Base-by-base conservation (phyloP, 2,888 invertebrate genomes). In the Galerucella pusilla region DNA sequence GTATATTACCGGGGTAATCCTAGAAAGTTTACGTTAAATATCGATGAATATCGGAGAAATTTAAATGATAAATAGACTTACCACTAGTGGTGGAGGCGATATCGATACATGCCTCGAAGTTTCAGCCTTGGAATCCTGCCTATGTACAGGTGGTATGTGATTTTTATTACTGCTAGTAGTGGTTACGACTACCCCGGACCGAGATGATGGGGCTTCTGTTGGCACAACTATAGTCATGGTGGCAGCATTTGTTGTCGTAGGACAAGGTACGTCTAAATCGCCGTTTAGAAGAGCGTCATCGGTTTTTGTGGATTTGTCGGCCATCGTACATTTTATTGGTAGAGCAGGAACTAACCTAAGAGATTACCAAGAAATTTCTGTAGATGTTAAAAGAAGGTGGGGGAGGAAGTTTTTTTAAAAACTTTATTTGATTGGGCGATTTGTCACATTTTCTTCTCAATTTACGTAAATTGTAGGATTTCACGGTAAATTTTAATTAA, bases 281-380 rank as follows among this genome's bases (percentile, higher is more conserved):
- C 87, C 87, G 73, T 84, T 82, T 66, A 87, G 80, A 60, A 88
- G 82, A 69, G 83, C 87, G 76, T 88, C 88, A 79, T 88, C 93
- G 89, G 93, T 93, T 90, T 93, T 92, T 84, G 92, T 91, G 86
- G 92, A 92, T 89, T 93, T 93, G 88, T 92, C 91, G 85, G 91
- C 91, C 89, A 90, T 91, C 84, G 89, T 88, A 81, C 88, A 88
- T 82, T 88, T 88, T 71, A 86, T 84, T 68, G 87, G 81, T 77
- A 82, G 75, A 75, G 83, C 85, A 83, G 88, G 87, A 87, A 88
- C 87, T 85, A 86, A 85, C 84, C 88, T 82, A 61, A 16, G 68
- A 75, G 14, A 54, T 9, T 12, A 73, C 35, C 67, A 45, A 7
- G 52, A 52, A 57, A 42, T 12, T 16, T 4, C 57, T 45, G 9